Evolutionary conservation across 2,113 vertebrate species (phyloP).

Genomic region (Hydropotes inermis): DNA sequence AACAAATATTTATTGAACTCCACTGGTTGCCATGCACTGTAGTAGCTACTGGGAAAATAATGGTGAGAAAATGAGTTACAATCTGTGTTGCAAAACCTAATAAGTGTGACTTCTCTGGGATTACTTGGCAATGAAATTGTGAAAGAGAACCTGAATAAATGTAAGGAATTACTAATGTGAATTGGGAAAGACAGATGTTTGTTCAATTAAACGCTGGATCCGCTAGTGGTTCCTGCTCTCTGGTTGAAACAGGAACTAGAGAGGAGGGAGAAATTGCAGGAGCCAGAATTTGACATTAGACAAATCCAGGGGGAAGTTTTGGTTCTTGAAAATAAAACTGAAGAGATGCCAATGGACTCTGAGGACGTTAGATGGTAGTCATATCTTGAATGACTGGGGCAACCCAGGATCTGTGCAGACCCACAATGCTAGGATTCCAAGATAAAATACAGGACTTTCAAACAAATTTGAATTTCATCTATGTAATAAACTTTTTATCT

Average conservation of each 20-base stretch:
- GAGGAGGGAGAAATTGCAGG: background rate
- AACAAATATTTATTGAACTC: slow-evolving; percentile 11
- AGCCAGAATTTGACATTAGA: background rate
- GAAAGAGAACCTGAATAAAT: slow-evolving; percentile 27
- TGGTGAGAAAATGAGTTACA: background rate
- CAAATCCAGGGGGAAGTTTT: background rate
- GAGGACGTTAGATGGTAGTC: background rate
- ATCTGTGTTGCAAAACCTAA: background rate
- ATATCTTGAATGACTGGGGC: background rate
- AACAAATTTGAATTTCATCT: background rate
- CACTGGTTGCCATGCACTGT: background rate
- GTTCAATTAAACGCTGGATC: background rate
- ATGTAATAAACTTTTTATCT: background rate
- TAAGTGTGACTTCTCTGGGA: background rate
- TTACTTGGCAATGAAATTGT: background rate
- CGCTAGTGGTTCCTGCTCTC: background rate
- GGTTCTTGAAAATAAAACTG: background rate
- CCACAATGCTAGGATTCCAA: background rate
- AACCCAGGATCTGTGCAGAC: background rate
- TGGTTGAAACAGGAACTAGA: background rate
- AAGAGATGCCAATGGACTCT: background rate
- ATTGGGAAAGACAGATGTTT: slow-evolving; percentile 30
- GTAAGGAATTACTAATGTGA: background rate
- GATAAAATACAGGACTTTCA: background rate
- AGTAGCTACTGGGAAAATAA: background rate